Evolutionary conservation across 2,888 invertebrate species (phyloP).

Genomic region (Neelides folsomi): DNA sequence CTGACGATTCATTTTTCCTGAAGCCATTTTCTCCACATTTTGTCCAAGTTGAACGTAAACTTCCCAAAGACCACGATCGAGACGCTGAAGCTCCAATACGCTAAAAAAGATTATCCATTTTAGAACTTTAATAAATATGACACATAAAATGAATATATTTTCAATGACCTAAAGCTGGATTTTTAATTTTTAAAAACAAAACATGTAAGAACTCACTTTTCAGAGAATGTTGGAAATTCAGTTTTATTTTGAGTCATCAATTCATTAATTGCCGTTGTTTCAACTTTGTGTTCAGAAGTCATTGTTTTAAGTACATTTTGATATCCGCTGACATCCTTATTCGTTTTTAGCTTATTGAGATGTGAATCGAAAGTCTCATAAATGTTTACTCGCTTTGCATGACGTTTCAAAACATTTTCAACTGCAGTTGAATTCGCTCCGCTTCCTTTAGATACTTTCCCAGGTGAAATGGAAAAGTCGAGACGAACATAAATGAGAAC

Average conservation of each 20-base stretch:
- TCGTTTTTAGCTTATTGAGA: conserved; percentile 47
- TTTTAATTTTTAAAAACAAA: no score
- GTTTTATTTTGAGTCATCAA: conserved; percentile 44
- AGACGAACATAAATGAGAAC: conserved; percentile 88
- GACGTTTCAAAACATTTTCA: conserved; percentile 46
- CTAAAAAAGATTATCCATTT: conserved; percentile 10
- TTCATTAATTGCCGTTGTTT: conserved; percentile 44
- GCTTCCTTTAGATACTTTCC: conserved; percentile 9
- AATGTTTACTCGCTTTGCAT: conserved; percentile 47
- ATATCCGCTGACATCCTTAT: conserved; percentile 44
- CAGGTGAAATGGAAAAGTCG: conserved; percentile 73
- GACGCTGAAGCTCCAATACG: conserved; percentile 23
- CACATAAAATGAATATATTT: background rate
- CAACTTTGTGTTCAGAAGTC: conserved; percentile 47
- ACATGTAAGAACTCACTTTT: conserved; percentile 40
- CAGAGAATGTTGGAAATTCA: conserved; percentile 48
- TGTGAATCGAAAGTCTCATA: conserved; percentile 51
- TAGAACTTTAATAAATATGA: conserved; percentile 5
- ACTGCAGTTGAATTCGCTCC: conserved; percentile 30
- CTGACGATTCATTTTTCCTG: conserved; percentile 47
- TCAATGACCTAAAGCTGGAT: no score
- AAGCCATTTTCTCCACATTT: conserved; percentile 49
- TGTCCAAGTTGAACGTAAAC: conserved; percentile 40
- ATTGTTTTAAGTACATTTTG: conserved; percentile 44
- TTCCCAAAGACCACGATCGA: conserved; percentile 35